Base-by-base conservation (phyloP, 1,140 invertebrate species). In the Planococcus citri region DNA sequence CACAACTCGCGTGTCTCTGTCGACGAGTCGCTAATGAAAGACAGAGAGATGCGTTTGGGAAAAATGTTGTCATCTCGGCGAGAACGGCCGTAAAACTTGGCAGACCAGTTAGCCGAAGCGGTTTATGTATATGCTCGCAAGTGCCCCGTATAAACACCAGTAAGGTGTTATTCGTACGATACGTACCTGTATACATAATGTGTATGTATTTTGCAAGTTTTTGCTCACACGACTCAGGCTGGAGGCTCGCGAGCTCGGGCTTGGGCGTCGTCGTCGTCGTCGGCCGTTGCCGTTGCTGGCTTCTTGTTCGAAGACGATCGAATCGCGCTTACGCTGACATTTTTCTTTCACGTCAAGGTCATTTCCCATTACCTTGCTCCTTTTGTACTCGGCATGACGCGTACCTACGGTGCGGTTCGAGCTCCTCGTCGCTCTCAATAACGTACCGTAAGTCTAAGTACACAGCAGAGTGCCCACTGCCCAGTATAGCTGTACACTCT, bases 301-400 rank as follows among this genome's bases (percentile, higher is more conserved):
- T 51, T 51, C 29, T 33, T 51, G 2, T 51, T 51, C 17, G 2
- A 51, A 17, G n/a, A 17, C 41, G 17, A 51, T 51, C n/a, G n/a
- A n/a, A n/a, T n/a, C n/a, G n/a, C n/a, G n/a, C 41, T 51, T 51
- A 51, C 41, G 41, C 41, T 51, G 41, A 51, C 41, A 51, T 51
- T 51, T 51, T 51, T 51, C 41, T 51, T 51, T 51, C 41, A 51
- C 41, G 41, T 51, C 41, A 51, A 51, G 41, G 41, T 51, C 41
- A 51, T 51, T 51, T 51, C 41, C 41, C 41, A 51, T 51, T 51
- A 51, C 41, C 41, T 51, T 51, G 41, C 41, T 51, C 41, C 41
- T 51, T 51, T 51, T 51, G 41, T 51, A 51, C 6, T 51, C n/a
- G n/a, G n/a, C n/a, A n/a, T 51, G 10, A 4, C 6, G 41, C 41